Conservation (phyloP, 2,113 vertebrate genomes). For the Antechinus flavipes region DNA sequence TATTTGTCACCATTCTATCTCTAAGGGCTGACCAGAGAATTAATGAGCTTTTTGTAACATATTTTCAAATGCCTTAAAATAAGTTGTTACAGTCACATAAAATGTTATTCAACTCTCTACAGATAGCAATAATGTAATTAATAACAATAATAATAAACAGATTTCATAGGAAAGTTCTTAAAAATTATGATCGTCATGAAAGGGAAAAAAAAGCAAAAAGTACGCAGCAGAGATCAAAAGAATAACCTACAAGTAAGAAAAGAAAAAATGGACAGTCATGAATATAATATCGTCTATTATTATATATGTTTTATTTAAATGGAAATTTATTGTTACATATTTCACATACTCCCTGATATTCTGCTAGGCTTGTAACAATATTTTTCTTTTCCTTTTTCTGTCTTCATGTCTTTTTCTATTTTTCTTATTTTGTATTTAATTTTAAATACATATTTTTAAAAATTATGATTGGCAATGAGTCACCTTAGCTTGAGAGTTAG, state of each 20-base stretch:
- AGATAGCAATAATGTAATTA: slow-evolving; percentile 25
- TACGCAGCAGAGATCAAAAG: too few species aligned
- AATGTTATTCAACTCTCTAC: slow-evolving; percentile 7
- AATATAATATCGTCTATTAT: too few species aligned
- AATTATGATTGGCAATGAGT: neutral
- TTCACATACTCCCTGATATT: too few species aligned
- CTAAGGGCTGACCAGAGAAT: slow-evolving; percentile 54
- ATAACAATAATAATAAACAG: neutral
- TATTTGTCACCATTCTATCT: neutral
- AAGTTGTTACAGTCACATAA: slow-evolving; percentile 39
- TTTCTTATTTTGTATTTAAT: too few species aligned
- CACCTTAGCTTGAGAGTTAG: neutral
- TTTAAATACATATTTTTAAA: neutral
- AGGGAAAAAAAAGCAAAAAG: too few species aligned
- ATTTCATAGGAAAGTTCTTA: neutral
- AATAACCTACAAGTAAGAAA: too few species aligned
- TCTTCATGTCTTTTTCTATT: too few species aligned
- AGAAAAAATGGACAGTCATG: too few species aligned
- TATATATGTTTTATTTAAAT: too few species aligned
- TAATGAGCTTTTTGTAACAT: slow-evolving; percentile 58
- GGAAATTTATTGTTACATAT: too few species aligned
- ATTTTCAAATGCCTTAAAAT: slow-evolving; percentile 40
- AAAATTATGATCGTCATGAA: neutral
- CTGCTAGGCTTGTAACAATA: too few species aligned
- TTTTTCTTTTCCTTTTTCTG: too few species aligned